phyloP scores from a whole-genome alignment of 1,140 invertebrate species.

The Dolichoris vasculosae region DNA sequence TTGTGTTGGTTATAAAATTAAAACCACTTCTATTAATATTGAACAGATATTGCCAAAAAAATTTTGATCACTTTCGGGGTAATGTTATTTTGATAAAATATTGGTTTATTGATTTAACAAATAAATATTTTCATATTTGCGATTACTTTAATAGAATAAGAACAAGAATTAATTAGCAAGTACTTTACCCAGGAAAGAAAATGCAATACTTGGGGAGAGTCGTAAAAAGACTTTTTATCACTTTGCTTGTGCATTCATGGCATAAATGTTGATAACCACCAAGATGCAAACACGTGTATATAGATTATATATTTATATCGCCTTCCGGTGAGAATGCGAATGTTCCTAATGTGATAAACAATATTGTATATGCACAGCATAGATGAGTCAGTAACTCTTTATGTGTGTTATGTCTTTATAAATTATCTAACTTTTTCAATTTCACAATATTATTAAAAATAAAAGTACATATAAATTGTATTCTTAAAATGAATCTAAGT shows the following conservation, averaged over 20 bases:
- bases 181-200: neutral
- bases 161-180: neutral
- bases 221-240: slow-evolving; percentile 10
- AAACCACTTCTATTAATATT: neutral
- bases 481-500: neutral
- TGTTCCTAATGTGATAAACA: slow-evolving; percentile 24
- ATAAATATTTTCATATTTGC: neutral
- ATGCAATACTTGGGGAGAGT: too few relatives aligned
- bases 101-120: neutral
- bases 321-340: slow-evolving; percentile 34
- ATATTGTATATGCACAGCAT: neutral
- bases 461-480: neutral
- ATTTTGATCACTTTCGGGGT: neutral
- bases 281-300: slow-evolving; percentile 24
- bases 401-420: neutral
- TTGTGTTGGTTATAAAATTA: neutral
- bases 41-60: neutral
- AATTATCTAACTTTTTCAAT: neutral
- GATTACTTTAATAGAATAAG: neutral
- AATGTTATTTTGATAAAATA: neutral
- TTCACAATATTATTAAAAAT: neutral
- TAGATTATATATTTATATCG: slow-evolving; percentile 40
- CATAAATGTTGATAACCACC: slow-evolving; percentile 19
- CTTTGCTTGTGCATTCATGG: neutral
- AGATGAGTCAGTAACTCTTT: slow-evolving; percentile 28